phyloP scores from a whole-genome alignment of 2,113 vertebrate species.

The Coreoperca whiteheadi region DNA sequence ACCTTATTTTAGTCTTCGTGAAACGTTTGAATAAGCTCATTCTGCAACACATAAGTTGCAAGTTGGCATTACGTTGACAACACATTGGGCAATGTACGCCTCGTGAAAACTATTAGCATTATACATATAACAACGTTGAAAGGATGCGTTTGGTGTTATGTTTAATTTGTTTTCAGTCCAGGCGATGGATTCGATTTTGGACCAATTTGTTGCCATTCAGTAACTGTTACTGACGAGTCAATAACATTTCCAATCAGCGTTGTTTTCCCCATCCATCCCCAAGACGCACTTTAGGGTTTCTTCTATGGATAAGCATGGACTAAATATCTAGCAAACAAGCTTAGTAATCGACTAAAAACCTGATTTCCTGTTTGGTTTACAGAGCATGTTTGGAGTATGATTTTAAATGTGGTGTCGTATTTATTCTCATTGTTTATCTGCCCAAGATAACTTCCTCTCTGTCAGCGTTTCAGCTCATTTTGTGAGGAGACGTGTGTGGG shows the following conservation, averaged over 20 bases:
- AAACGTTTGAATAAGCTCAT: slow-evolving; percentile 22
- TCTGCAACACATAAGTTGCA: slow-evolving; percentile 4
- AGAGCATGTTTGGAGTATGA: slow-evolving; percentile 29
- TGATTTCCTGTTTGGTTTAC: slow-evolving; percentile 25
- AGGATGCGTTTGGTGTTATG: not conserved
- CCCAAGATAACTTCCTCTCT: slow-evolving; percentile 18
- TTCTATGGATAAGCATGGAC: slow-evolving; percentile 35
- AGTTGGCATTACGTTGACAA: slow-evolving; percentile 2
- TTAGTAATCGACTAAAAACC: slow-evolving; percentile 26
- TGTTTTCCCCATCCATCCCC: slow-evolving; percentile 55
- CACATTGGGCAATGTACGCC: not conserved
- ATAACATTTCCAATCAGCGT: slow-evolving; percentile 63
- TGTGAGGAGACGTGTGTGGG: slow-evolving; percentile 2
- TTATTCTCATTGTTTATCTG: slow-evolving; percentile 39
- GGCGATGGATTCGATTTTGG: slow-evolving; percentile 50
- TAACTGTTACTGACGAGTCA: slow-evolving; percentile 42
- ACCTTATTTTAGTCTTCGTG: slow-evolving; percentile 36
- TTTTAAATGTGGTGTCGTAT: slow-evolving; percentile 59
- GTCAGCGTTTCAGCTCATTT: slow-evolving; percentile 37
- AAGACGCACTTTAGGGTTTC: slow-evolving; percentile 79
- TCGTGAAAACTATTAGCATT: not conserved
- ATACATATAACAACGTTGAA: not conserved
- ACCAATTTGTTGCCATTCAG: slow-evolving; percentile 49
- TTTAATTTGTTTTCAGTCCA: slow-evolving; percentile 49
- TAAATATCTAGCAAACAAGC: slow-evolving; percentile 30